These are phyloP conservation scores for Atherinosoma microstoma DNA, from an alignment of 2,797 vertebrate species.

Conservation along the genomic window DNA sequence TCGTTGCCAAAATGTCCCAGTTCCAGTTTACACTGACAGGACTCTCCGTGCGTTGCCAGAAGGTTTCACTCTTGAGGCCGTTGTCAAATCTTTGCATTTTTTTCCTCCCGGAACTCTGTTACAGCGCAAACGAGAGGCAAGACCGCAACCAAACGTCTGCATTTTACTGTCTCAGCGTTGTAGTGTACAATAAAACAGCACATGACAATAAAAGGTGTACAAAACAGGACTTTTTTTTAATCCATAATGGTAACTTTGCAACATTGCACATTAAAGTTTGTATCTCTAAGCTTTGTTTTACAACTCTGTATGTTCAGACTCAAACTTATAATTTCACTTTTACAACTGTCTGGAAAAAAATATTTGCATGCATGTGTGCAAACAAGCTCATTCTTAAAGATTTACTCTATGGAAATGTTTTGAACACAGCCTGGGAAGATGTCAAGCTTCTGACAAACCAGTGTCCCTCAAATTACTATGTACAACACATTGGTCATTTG, in stretches of 20 bases:
- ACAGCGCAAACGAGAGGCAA: too few relatives aligned
- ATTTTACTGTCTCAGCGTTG: too few relatives aligned
- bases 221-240: background rate
- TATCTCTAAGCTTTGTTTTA: background rate
- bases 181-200: background rate
- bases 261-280: background rate
- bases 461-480: background rate
- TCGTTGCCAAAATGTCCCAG: too few relatives aligned
- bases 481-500: background rate
- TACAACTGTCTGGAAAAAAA: background rate
- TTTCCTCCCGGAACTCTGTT: too few relatives aligned
- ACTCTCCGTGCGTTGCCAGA: too few relatives aligned
- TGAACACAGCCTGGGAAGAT: background rate
- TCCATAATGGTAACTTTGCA: background rate
- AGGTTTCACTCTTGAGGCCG: too few relatives aligned
- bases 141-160: too few relatives aligned
- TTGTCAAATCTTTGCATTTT: too few relatives aligned
- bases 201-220: background rate
- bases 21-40: too few relatives aligned
- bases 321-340: background rate
- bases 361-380: background rate
- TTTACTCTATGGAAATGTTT: background rate
- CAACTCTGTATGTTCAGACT: background rate
- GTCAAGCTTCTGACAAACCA: background rate
- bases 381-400: background rate